phyloP scores from a whole-genome alignment of 64 coral and sea anemone species.

The Stichodactyla helianthus region DNA sequence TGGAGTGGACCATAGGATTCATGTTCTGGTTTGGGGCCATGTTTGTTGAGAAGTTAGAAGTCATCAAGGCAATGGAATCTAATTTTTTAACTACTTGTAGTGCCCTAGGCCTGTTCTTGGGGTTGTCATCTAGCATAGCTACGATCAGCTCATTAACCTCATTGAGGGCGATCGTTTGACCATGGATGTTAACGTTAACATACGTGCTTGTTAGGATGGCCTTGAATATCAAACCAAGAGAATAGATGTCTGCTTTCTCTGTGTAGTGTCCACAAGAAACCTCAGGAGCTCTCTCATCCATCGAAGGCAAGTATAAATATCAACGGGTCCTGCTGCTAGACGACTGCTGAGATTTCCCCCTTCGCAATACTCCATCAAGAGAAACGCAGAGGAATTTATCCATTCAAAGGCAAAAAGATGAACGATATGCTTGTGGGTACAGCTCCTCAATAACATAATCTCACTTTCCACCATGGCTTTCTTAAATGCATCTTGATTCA shows the following conservation, averaged over 20 bases:
- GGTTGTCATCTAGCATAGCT: constrained; percentile 14
- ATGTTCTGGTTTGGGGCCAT: too few relatives aligned
- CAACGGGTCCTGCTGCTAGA: neutral
- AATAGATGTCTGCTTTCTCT: constrained; percentile 48
- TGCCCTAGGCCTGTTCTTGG: constrained; percentile 1
- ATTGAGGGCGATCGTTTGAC: neutral
- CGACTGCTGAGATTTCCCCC: constrained; percentile 34
- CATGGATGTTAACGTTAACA: neutral
- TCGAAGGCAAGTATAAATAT: neutral
- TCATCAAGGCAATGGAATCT: too few relatives aligned
- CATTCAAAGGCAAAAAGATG: neutral
- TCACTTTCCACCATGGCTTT: neutral
- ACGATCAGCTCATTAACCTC: too few relatives aligned
- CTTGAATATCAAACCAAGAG: constrained; percentile 35
- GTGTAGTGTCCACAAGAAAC: constrained; percentile 41
- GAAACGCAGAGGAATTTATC: neutral
- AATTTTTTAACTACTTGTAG: neutral
- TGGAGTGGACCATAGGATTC: too few relatives aligned
- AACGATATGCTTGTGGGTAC: neutral
- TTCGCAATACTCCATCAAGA: constrained; percentile 20
- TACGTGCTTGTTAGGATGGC: neutral
- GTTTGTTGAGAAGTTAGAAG: too few relatives aligned
- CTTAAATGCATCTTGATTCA: neutral
- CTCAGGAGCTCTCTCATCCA: constrained; percentile 47
- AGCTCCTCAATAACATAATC: neutral